These are phyloP conservation scores for Thereva unica DNA, from an alignment of 2,888 invertebrate species.

Conservation along the genomic window DNA sequence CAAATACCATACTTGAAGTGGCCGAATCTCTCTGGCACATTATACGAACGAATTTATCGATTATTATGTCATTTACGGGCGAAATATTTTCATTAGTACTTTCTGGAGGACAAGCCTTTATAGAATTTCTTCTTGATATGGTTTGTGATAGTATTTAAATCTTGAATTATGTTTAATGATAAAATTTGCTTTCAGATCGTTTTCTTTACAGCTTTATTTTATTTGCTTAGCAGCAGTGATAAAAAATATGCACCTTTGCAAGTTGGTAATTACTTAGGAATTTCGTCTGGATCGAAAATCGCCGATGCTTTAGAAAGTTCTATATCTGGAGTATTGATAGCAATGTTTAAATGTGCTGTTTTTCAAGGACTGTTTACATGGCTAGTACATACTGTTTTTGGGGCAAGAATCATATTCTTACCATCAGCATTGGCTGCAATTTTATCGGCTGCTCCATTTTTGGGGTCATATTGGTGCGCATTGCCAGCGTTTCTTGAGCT, in stretches of 20 bases:
- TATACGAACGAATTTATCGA: slow-evolving; percentile 87
- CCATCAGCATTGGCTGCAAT: slow-evolving; percentile 87
- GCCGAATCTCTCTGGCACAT: slow-evolving; percentile 87
- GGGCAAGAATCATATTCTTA: slow-evolving; percentile 91
- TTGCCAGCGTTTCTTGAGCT: slow-evolving; percentile 93
- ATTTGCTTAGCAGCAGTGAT: slow-evolving; percentile 85
- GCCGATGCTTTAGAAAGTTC: slow-evolving; percentile 84
- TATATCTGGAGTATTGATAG: slow-evolving; percentile 91
- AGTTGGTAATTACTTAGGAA: slow-evolving; percentile 79
- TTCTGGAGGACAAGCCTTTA: slow-evolving; percentile 86
- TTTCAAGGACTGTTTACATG: slow-evolving; percentile 99
- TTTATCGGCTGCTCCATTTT: slow-evolving; percentile 92
- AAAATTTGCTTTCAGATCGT: slow-evolving; percentile 71
- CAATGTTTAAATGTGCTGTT: slow-evolving; percentile 93
- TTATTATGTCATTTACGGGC: slow-evolving; percentile 81
- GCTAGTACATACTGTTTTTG: slow-evolving; percentile 94
- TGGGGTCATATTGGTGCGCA: slow-evolving; percentile 95
- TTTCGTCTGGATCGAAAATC: slow-evolving; percentile 75
- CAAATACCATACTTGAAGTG: slow-evolving; percentile 85
- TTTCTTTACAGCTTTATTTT: slow-evolving; percentile 95
- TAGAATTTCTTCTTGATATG: slow-evolving; percentile 83
- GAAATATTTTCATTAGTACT: slow-evolving; percentile 85
- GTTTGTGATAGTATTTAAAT: slow-evolving; percentile 59
- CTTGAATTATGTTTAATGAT: slow-evolving; percentile 1
- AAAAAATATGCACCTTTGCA: slow-evolving; percentile 92